Conservation (phyloP, 2,113 vertebrate genomes). For the Sialia sialis region DNA sequence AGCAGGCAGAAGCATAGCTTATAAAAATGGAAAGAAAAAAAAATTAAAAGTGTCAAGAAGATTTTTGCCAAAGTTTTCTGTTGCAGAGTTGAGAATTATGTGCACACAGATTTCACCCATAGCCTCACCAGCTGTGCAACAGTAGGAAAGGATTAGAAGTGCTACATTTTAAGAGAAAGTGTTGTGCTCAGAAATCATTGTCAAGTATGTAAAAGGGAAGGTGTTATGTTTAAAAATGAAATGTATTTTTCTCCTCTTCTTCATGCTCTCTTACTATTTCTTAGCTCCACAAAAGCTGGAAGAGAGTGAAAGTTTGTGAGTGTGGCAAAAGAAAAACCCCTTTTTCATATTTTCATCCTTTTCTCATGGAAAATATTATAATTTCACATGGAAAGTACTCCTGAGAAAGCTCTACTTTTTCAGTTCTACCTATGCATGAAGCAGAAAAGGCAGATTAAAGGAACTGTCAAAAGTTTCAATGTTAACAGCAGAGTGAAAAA, state of each 20-base stretch:
- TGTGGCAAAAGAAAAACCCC: neutral
- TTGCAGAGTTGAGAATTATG: neutral
- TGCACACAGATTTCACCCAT: neutral
- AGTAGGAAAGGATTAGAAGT: neutral
- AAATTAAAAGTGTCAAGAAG: neutral
- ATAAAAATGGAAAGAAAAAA: neutral
- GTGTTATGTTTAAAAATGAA: neutral
- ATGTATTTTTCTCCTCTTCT: neutral
- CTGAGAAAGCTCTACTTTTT: neutral
- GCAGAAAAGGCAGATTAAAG: constrained; percentile 12
- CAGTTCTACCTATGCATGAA: neutral
- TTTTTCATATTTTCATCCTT: neutral
- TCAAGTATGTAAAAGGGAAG: neutral
- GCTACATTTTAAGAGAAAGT: neutral
- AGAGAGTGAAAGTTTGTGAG: neutral
- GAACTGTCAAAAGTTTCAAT: constrained; percentile 18
- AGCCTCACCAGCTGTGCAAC: neutral
- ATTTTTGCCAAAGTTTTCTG: neutral
- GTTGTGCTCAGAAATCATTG: neutral
- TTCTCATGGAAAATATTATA: neutral
- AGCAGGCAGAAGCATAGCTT: neutral
- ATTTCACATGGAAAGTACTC: neutral
- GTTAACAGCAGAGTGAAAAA: neutral
- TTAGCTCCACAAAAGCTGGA: neutral
- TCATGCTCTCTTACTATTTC: neutral